Evolutionary conservation across 2,888 invertebrate genomes (phyloP), one percentile per base, ranked within the genome.

Genomic region (Thyatira batis): DNA sequence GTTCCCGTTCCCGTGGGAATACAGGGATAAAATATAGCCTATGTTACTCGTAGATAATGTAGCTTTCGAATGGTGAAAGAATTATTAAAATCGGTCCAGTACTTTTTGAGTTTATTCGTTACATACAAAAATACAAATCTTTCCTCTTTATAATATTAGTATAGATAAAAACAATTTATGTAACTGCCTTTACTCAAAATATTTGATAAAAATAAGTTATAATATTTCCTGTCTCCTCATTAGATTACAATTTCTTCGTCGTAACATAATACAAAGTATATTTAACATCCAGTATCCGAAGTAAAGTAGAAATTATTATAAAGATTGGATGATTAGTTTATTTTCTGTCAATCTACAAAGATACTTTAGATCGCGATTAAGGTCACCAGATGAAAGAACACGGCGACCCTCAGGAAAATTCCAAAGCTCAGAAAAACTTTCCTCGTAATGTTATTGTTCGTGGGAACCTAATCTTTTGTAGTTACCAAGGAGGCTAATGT

Each of bases 261-360:
- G 50, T 63, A 60, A 58, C 62, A 69, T 64, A 67, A 58, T 60
- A 62, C 46, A 51, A 46, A 52, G 50, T 54, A 30, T 44, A 54
- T 61, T 49, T 65, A 67, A 68, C 63, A 60, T 58, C 54, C 63
- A 70, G 69, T 69, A 67, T 67, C 65, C 60, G 54, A 11, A 54
- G 50, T 56, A 51, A 62, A 67, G 59, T 58, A 61, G 27, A 59
- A 64, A 72, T 71, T 71, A 72, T 64, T 68, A 71, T 71, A 72
- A 68, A 71, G 64, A 71, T 68, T 55, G 66, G 63, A 61, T 64
- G 63, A 17, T 69, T 61, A 58, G 61, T 55, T 57, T 65, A 46
- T 55, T 49, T 55, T 55, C 53, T 56, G 60, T 54, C 58, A 58
- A 45, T 53, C 28, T 27, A 64, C 23, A 45, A 21, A 13, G 13